Conservation (phyloP, 2,797 vertebrate genomes). For the Pseudomugil gertrudae region DNA sequence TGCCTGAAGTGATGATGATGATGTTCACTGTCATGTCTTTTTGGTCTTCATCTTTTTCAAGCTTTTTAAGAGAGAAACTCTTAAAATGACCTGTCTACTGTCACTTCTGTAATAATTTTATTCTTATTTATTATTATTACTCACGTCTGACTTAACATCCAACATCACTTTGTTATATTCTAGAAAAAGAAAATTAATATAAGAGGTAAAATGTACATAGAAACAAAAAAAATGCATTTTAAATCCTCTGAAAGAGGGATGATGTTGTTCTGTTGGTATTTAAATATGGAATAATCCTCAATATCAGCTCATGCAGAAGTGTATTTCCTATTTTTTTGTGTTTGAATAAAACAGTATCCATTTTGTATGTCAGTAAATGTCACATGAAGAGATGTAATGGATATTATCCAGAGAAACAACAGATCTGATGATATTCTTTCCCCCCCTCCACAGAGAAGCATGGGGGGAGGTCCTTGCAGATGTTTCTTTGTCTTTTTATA, state of each 20-base stretch:
- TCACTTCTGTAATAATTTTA: slow-evolving; percentile 20
- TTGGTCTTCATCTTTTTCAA: slow-evolving; percentile 31
- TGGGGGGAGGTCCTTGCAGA: slow-evolving; percentile 54
- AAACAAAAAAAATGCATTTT: slow-evolving; percentile 30
- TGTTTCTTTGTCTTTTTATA: slow-evolving; percentile 65
- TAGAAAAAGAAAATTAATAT: slow-evolving; percentile 19
- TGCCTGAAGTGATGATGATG: slow-evolving; percentile 32
- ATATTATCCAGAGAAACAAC: slow-evolving; percentile 44
- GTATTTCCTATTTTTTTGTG: slow-evolving; percentile 35
- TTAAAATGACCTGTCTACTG: slow-evolving; percentile 22
- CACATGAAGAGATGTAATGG: slow-evolving; percentile 46
- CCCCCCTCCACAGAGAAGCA: slow-evolving; percentile 31
- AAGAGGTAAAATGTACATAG: slow-evolving; percentile 29
- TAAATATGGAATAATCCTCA: slow-evolving; percentile 30
- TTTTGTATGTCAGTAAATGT: slow-evolving; percentile 65
- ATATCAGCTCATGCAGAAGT: slow-evolving; percentile 29
- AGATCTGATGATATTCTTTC: slow-evolving; percentile 34
- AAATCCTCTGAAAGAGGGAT: slow-evolving; percentile 22
- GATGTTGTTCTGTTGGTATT: slow-evolving; percentile 31
- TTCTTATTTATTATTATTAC: slow-evolving; percentile 21
- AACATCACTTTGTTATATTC: slow-evolving; percentile 6
- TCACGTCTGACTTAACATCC: slow-evolving; percentile 36
- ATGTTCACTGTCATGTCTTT: slow-evolving; percentile 43
- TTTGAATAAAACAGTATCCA: slow-evolving; percentile 40
- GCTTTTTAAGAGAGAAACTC: slow-evolving; percentile 39